Conservation (phyloP, 2,888 invertebrate genomes). For the Sarcophaga rosellei region DNA sequence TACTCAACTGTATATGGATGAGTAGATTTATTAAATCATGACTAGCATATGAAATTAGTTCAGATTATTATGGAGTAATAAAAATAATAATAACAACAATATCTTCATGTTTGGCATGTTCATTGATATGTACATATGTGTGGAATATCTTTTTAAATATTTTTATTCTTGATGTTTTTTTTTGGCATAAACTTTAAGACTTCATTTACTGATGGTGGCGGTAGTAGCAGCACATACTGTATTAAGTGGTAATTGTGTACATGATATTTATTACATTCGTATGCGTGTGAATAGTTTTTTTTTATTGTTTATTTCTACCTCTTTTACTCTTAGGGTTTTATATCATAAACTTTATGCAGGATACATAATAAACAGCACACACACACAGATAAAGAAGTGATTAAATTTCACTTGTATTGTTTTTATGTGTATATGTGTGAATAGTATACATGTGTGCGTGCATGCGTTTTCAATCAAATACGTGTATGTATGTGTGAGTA, state of each 20-base stretch:
- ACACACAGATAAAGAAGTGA: slow-evolving; percentile 13
- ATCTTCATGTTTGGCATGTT: not conserved
- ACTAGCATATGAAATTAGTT: slow-evolving; percentile 35
- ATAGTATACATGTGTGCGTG: not conserved
- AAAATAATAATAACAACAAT: not conserved
- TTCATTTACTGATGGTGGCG: slow-evolving; percentile 2
- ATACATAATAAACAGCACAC: slow-evolving; percentile 11
- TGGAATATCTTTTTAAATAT: not conserved
- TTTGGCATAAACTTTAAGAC: not conserved
- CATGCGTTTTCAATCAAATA: slow-evolving; percentile 1
- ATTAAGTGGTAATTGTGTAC: not conserved
- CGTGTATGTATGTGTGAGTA: not conserved
- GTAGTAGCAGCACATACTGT: not conserved
- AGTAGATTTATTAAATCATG: not conserved
- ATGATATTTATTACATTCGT: not conserved
- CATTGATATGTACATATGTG: not conserved
- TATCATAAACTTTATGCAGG: slow-evolving; percentile 12
- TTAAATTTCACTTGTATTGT: slow-evolving; percentile 28
- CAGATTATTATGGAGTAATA: not conserved
- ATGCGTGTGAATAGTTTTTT: not conserved
- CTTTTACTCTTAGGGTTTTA: not conserved
- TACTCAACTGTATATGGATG: not conserved
- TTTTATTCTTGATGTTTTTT: not conserved
- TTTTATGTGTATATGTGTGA: not conserved
- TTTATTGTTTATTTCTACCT: slow-evolving; percentile 9